phyloP scores from a whole-genome alignment of 53 echinoderm and acorn worm genomes.

The Patiria pectinifera region DNA sequence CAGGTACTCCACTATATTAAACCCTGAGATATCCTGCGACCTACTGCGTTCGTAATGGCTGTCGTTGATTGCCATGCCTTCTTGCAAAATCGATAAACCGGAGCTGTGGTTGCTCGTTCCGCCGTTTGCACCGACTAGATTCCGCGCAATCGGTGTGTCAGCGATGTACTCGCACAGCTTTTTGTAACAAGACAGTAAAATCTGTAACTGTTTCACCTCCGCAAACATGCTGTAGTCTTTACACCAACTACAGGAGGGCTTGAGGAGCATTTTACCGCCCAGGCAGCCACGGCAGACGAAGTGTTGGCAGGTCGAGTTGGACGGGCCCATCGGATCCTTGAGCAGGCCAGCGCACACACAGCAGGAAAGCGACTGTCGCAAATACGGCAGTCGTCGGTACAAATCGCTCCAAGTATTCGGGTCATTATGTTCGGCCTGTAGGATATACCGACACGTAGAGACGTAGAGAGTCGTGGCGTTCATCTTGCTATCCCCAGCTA shows the following conservation, averaged over 20 bases:
- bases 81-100: conserved; percentile 83
- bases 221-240: conserved; percentile 88
- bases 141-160: conserved; percentile 98
- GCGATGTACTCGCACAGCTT: conserved; percentile 96
- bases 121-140: conserved; percentile 84
- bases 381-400: conserved; percentile 96
- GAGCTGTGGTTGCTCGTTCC: conserved; percentile 75
- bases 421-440: conserved; percentile 91
- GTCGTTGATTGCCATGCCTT: conserved; percentile 93
- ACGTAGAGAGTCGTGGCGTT: conserved; percentile 98
- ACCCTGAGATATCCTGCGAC: conserved; percentile 48
- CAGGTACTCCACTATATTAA: conserved; percentile 78
- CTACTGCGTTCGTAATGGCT: conserved; percentile 70
- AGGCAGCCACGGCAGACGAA: conserved; percentile 89
- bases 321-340: conserved; percentile 90
- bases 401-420: conserved; percentile 96
- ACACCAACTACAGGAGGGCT: conserved; percentile 98
- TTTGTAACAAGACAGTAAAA: conserved; percentile 96
- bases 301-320: conserved; percentile 97
- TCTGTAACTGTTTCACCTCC: conserved; percentile 88
- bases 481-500: conserved; percentile 69
- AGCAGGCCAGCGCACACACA: conserved; percentile 94
- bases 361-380: conserved; percentile 97
- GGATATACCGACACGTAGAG: conserved; percentile 97
- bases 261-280: conserved; percentile 94